Base-by-base conservation (phyloP, 1,140 invertebrate species). In the Drosophila parvula region DNA sequence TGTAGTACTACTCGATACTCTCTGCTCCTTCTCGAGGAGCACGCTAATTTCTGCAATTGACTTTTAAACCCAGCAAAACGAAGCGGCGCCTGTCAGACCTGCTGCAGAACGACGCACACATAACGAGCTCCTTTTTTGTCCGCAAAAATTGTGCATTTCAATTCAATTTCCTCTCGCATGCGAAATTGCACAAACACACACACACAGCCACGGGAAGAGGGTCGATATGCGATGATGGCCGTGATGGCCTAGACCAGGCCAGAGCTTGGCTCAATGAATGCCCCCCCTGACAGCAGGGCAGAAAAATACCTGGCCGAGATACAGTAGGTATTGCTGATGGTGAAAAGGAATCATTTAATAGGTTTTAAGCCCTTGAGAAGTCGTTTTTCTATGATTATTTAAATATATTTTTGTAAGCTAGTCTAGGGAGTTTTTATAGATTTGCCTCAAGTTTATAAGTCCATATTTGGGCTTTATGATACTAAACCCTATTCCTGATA, bases 71-170 rank as follows among this genome's bases (percentile, higher is more conserved):
- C 59, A 34, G 40, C 51, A 36, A 27, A 36, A 40, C 27, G 43
- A 40, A 40, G 61, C 48, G 65, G 67, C 63, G 63, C 79, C 79
- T 77, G 76, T 51, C 59, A 34, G 41, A 50, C 60, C 53, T 36
- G 40, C 62, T 36, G 40, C 55, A 64, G 74, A 77, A 75, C 73
- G 73, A 78, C 76, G 76, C 81, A 80, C 67, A 82, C 67, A 85
- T 90, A 90, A 90, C 88, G 88, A 90, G 82, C 86, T 83, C 79
- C 88, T 86, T 90, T 83, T 90, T 81, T 74, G 80, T 69, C 44
- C 59, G 34, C 16, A 70, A 69, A 74, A 81, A 79, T 71, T 78
- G 65, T 71, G 86, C 65, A 90, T 90, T 90, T 86, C 75, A 90
- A 90, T 86, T 83, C 82, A 83, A 90, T 90, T 86, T 90, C 82